Percentiles rank a stretch among this genome's conserved stretches.
phyloP scores from a whole-genome alignment of 2,888 invertebrate species.

The Mesochorus sp. region DNA sequence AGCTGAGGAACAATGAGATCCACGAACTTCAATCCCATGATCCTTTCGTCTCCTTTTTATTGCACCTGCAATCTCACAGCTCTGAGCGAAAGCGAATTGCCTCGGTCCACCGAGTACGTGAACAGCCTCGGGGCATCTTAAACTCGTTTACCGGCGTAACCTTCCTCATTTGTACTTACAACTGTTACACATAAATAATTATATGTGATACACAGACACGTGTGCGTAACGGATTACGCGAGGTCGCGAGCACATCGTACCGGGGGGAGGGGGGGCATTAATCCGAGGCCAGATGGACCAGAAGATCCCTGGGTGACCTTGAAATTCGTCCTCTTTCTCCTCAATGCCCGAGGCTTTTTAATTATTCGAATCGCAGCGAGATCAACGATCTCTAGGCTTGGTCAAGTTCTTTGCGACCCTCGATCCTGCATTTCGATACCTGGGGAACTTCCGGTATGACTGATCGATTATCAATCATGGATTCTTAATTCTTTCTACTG shows the following conservation, averaged over 20 bases:
- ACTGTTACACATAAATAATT: slow-evolving; percentile 25
- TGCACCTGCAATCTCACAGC: slow-evolving; percentile 26
- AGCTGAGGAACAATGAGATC: not conserved
- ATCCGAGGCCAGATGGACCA: slow-evolving; percentile 32
- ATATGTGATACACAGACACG: slow-evolving; percentile 16
- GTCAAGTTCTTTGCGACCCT: slow-evolving; percentile 54
- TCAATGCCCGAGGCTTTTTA: slow-evolving; percentile 46
- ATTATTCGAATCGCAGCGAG: slow-evolving; percentile 32
- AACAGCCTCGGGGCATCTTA: slow-evolving; percentile 67
- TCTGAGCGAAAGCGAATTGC: slow-evolving; percentile 72
- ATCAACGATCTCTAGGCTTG: slow-evolving; percentile 63
- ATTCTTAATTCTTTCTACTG: not conserved
- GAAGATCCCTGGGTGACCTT: slow-evolving; percentile 61
- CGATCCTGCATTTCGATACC: not conserved
- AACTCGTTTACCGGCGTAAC: slow-evolving; percentile 77
- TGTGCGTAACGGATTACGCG: slow-evolving; percentile 61
- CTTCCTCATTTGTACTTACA: slow-evolving; percentile 67
- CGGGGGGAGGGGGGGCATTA: no score
- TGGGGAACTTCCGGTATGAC: not conserved
- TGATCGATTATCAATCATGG: not conserved
- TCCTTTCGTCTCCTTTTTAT: slow-evolving; percentile 1
- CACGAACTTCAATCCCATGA: no score
- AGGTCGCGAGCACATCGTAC: slow-evolving; percentile 43
- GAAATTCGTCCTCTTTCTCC: no score
- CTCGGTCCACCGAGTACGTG: slow-evolving; percentile 57